Base-by-base conservation (phyloP, 2,888 invertebrate species). In the Cactoblastis cactorum region DNA sequence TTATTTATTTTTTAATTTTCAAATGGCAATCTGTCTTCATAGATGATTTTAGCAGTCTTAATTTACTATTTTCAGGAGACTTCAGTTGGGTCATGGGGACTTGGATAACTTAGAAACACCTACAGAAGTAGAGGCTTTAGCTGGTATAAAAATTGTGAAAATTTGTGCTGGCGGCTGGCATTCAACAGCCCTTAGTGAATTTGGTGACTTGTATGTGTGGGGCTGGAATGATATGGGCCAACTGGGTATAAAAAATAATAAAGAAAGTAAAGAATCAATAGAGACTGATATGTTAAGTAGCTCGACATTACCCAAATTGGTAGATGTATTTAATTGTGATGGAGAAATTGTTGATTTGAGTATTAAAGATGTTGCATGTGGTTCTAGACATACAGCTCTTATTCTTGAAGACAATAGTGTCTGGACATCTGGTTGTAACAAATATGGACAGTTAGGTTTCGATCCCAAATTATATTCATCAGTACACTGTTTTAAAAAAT, bases 191-290 rank as follows among this genome's bases (percentile, higher is more conserved):
- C 74, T 97, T 5, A 96, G 95, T 60, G 91, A 92, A 65, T 92
- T 91, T 76, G 97, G 96, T 11, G 97, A 97, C 74, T 69, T 97
- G 0, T 98, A 97, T 72, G 91, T 92, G 1, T 98, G 98, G 97
- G 98, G 98, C 5, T 97, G 95, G 94, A 98, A 98, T 81, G 93
- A 94, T 55, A 92, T 92, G 66, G 97, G 97, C 0, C 97, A 98
- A 77, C 81, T 98, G 12, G 97, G 97, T 5, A 77, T 95, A 24
- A 75, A 80, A 28, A 83, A 84, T 53, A 71, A 84, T 53, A 71
- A 70, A 32, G 71, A 77, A 54, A 19, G 19, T 12, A 35, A 24
- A 43, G 14, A 46, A 32, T 6, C 32, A 18, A 1, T 6, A 11
- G 9, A 11, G 28, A 58, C 56, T 38, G 15, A 28, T 28, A 17